These are phyloP conservation scores for Crioceris asparagi DNA, from an alignment of 2,888 invertebrate genomes.

Conservation along the genomic window DNA sequence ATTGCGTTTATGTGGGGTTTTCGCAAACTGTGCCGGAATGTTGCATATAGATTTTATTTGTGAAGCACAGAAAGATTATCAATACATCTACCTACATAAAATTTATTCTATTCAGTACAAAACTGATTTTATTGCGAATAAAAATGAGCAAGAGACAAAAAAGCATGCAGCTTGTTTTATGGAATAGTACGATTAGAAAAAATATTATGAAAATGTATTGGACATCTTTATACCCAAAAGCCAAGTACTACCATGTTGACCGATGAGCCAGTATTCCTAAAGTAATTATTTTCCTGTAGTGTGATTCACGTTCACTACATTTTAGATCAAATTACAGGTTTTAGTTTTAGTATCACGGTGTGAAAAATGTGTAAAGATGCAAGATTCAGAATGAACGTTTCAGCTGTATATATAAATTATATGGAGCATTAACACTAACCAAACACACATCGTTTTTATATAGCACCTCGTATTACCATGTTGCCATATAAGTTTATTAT, in stretches of 20 bases:
- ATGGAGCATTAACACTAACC: not conserved
- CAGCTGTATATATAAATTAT: not conserved
- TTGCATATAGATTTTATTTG: conserved; percentile 1
- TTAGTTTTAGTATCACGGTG: conserved; percentile 27
- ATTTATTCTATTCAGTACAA: not conserved
- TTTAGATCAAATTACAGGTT: conserved; percentile 36
- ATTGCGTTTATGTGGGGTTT: not conserved
- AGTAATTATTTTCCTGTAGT: conserved; percentile 14
- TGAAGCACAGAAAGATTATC: conserved; percentile 3
- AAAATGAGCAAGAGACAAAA: too few relatives aligned
- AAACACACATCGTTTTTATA: conserved; percentile 29
- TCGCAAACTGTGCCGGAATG: conserved; percentile 4
- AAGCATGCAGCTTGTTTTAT: not conserved
- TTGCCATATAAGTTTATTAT: conserved; percentile 22
- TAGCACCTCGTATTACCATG: conserved; percentile 30
- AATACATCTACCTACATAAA: not conserved
- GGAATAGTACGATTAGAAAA: not conserved
- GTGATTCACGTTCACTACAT: conserved; percentile 35
- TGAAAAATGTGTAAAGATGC: conserved; percentile 7
- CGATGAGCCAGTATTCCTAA: conserved; percentile 37
- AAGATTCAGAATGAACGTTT: not conserved
- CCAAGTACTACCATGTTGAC: conserved; percentile 25
- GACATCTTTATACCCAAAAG: conserved; percentile 4
- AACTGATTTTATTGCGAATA: conserved; percentile 2
- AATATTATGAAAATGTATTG: conserved; percentile 1